phyloP scores from a whole-genome alignment of 2,113 vertebrate genomes.

The Ameiurus melas region DNA sequence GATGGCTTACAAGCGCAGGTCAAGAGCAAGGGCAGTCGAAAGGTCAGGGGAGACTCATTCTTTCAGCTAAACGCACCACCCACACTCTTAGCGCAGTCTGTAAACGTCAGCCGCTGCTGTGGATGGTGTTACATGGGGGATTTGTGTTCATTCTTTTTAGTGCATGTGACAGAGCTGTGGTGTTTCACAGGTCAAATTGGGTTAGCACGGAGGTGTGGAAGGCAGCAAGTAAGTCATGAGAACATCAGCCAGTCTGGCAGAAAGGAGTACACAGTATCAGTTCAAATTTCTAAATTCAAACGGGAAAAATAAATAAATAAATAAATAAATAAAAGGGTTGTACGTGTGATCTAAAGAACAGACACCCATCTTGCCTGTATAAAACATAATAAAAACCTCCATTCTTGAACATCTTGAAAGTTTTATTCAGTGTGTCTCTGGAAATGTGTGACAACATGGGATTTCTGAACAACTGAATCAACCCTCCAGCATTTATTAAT shows the following conservation, averaged over 20 bases:
- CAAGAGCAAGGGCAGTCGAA: conserved; percentile 75
- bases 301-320: not conserved
- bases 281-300: not conserved
- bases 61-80: conserved; percentile 58
- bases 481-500: not conserved
- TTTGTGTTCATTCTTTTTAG: conserved; percentile 10
- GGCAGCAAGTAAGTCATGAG: not conserved
- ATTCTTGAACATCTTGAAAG: not conserved
- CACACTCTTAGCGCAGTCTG: not conserved
- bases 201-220: not conserved
- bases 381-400: not conserved
- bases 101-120: conserved; percentile 19
- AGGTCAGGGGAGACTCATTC: conserved; percentile 64
- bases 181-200: not conserved
- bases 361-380: not conserved
- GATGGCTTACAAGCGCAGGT: conserved; percentile 74
- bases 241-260: not conserved
- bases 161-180: not conserved
- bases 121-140: conserved; percentile 3
- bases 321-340: no score
- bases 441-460: not conserved
- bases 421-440: conserved; percentile 2
- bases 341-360: not conserved
- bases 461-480: conserved; percentile 28
- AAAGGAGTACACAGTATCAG: not conserved